Base-by-base conservation (phyloP, 2,888 invertebrate species). In the Pristionchus japonicus region DNA sequence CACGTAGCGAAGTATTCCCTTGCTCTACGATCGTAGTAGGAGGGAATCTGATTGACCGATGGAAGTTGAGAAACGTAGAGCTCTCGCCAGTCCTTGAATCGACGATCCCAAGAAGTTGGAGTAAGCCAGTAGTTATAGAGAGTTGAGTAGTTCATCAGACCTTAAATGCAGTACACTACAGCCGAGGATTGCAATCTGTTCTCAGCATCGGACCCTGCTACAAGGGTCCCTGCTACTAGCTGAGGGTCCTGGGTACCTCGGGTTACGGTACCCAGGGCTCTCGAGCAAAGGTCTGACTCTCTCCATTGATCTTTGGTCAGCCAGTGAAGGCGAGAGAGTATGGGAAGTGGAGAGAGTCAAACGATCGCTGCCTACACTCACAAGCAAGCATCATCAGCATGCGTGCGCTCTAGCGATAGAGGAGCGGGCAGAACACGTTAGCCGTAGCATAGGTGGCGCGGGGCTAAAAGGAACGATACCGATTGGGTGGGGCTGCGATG, bases 61-160 rank as follows among this genome's bases (percentile, higher is more conserved):
- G 67, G 49, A 31, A 27, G 20, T 40, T 80, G 27, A 27, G 77
- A 80, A 31, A 20, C 20, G 80, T 87, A 87, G 37, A 87, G 87
- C 52, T 87, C 87, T 43, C 87, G 77, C 77, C 80, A 87, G 40
- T 87, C 90, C 89, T 91, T 91, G 90, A 92, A 92, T 37, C 89
- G 88, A 64, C 91, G 90, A 89, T 92, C 92, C 92, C 92, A 92
- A 89, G 91, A 92, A 84, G 89, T 88, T 31, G 92, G 92, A 80
- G 92, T 92, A 67, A 92, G 90, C 92, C 92, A 92, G 89, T 92
- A 92, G 86, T 92, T 91, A 86, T 92, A 89, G 74, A 92, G 90
- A 57, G 92, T 92, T 67, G 89, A 82, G 89, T 91, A 91, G 52
- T 91, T 89, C 89, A 92, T 92, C 80, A 90, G 89, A 88, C 92